Evolutionary conservation across 2,888 invertebrate species (phyloP).

Genomic region (Scaptomyza tumidula): DNA sequence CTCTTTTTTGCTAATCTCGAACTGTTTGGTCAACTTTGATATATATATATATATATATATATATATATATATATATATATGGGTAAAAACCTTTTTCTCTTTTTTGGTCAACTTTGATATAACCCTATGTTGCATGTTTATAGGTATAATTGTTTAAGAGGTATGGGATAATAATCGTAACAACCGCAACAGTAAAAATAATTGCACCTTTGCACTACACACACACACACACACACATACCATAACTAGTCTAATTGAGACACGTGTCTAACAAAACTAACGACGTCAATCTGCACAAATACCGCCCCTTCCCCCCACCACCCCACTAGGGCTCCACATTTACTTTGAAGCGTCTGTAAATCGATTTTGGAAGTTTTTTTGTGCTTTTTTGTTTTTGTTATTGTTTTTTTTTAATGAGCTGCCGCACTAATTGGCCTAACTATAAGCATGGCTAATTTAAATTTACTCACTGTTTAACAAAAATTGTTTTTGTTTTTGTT

Average conservation of each 20-base stretch:
- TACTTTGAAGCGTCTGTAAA: slow-evolving; percentile 29
- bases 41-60: not conserved
- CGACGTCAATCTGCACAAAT: slow-evolving; percentile 11
- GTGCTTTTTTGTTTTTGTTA: slow-evolving; percentile 16
- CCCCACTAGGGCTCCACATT: not conserved
- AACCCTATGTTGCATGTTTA: not conserved
- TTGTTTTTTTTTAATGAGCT: slow-evolving; percentile 41
- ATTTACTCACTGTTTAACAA: slow-evolving; percentile 39
- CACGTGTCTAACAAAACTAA: slow-evolving; percentile 31
- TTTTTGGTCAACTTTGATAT: not conserved
- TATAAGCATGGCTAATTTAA: slow-evolving; percentile 63
- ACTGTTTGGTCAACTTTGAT: not conserved
- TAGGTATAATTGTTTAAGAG: not conserved
- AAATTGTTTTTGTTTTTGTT: slow-evolving; percentile 14
- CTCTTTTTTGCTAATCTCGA: no score
- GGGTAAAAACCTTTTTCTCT: no score
- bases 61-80: no score
- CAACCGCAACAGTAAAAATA: not conserved
- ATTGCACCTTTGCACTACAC: not conserved
- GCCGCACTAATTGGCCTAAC: slow-evolving; percentile 58
- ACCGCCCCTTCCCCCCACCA: no score
- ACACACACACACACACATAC: no score
- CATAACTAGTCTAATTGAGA: slow-evolving; percentile 9
- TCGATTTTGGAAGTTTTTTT: slow-evolving; percentile 51
- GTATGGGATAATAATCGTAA: slow-evolving; percentile 1